Percentiles rank a stretch among this genome's conserved stretches.
Conservation (phyloP, 2,888 invertebrate species). For the Rhorus exstirpatorius region DNA sequence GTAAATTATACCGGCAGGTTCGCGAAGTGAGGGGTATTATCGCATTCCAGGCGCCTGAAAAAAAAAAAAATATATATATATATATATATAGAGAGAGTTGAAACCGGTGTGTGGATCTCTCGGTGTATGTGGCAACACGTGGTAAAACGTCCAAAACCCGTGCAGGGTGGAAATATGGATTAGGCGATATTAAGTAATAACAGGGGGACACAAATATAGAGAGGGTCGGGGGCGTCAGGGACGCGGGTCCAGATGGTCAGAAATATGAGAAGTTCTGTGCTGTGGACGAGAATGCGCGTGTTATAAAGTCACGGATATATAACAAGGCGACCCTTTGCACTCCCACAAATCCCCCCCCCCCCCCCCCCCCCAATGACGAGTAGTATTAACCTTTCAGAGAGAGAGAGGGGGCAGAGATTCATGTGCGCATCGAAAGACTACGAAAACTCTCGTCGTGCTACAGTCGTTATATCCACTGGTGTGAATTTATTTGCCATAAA, state of each 20-base stretch:
- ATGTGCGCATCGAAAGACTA: slow-evolving; percentile 60
- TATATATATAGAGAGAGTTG: slow-evolving; percentile 30
- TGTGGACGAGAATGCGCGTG: slow-evolving; percentile 65
- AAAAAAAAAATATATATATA: slow-evolving; percentile 9
- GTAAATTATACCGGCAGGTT: slow-evolving; percentile 64
- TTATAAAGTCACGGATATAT: slow-evolving; percentile 71
- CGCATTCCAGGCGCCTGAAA: slow-evolving; percentile 35
- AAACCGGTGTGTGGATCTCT: slow-evolving; percentile 40
- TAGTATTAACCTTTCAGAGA: slow-evolving; percentile 43
- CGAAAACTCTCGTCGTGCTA: slow-evolving; percentile 49
- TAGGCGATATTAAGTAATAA: slow-evolving; percentile 78
- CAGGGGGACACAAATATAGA: slow-evolving; percentile 55
- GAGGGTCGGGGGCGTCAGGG: slow-evolving; percentile 58
- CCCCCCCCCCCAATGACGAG: slow-evolving; percentile 52
- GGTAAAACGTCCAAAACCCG: slow-evolving; percentile 59
- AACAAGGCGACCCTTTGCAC: slow-evolving; percentile 47
- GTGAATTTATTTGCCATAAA: slow-evolving; percentile 67
- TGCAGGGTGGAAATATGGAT: slow-evolving; percentile 72
- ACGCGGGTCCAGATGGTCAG: slow-evolving; percentile 77
- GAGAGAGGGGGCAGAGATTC: slow-evolving; percentile 42
- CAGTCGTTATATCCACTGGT: slow-evolving; percentile 53
- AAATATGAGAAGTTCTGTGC: slow-evolving; percentile 77
- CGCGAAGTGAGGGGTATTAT: slow-evolving; percentile 41
- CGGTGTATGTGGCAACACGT: slow-evolving; percentile 64
- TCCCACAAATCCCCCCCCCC: slow-evolving; percentile 48